A percentile compares a stretch with the other conserved stretches of the same genome.
Conservation (phyloP, 2,797 vertebrate species). For the Chrosomus eos region DNA sequence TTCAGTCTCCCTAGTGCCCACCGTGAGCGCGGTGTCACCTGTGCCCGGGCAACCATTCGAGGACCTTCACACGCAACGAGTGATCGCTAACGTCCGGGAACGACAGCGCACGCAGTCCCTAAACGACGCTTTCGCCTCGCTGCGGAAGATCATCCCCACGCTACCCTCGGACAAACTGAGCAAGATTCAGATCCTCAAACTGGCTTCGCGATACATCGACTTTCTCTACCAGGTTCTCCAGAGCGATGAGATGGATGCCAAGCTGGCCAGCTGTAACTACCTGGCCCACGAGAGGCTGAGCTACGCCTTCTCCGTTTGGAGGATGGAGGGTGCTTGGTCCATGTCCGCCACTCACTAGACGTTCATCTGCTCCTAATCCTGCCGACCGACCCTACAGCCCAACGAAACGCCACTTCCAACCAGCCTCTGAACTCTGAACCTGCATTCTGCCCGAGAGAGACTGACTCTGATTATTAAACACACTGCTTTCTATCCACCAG, state of each 20-base stretch:
- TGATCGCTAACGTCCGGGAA: conserved; percentile 89
- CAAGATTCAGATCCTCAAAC: conserved; percentile 93
- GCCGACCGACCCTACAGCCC: conserved; percentile 2
- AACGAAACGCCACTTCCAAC: neutral
- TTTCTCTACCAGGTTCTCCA: conserved; percentile 93
- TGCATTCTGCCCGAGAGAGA: conserved; percentile 30
- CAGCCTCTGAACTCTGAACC: conserved; percentile 24
- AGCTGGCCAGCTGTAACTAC: conserved; percentile 87
- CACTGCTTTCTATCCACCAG: conserved; percentile 5
- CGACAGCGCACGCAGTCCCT: conserved; percentile 90
- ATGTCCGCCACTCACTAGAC: conserved; percentile 88
- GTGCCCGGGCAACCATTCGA: conserved; percentile 72
- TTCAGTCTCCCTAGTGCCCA: conserved; percentile 65
- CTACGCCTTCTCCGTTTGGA: conserved; percentile 94
- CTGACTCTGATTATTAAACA: conserved; percentile 36
- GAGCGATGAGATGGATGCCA: conserved; percentile 87
- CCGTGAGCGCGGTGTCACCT: conserved; percentile 43
- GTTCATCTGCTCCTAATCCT: neutral
- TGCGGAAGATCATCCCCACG: conserved; percentile 91
- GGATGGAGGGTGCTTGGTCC: conserved; percentile 95
- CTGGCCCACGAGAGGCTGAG: conserved; percentile 91
- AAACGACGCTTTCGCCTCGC: conserved; percentile 89
- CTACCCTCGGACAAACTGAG: conserved; percentile 93
- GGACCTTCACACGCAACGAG: conserved; percentile 85
- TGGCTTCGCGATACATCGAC: conserved; percentile 92